Conservation (phyloP, 2,113 vertebrate genomes). For the Daboia siamensis region DNA sequence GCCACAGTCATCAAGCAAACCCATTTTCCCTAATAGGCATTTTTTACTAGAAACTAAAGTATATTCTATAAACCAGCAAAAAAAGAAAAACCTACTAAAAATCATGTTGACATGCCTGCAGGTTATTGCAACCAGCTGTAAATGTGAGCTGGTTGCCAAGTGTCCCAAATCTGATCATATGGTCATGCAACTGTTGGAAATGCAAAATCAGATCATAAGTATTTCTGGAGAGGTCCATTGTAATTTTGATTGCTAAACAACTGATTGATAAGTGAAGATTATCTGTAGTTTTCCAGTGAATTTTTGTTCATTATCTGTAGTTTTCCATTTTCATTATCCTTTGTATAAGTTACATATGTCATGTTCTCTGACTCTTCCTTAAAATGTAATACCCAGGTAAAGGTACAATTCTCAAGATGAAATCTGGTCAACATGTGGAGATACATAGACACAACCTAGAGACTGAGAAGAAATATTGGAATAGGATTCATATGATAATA, state of each 20-base stretch:
- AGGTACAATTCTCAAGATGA: not conserved
- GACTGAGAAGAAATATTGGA: not conserved
- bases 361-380: not conserved
- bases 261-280: not conserved
- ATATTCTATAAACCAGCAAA: too few species aligned
- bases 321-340: not conserved
- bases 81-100: not conserved
- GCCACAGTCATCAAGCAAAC: not conserved
- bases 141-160: not conserved
- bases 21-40: not conserved
- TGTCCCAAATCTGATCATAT: too few species aligned
- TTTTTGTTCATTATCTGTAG: not conserved
- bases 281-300: not conserved
- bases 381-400: not conserved
- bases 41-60: not conserved
- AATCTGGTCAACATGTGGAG: not conserved
- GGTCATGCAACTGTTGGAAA: too few species aligned
- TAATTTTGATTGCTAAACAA: not conserved
- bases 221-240: not conserved
- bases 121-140: not conserved
- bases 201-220: not conserved
- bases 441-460: not conserved
- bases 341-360: not conserved
- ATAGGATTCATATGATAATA: too few species aligned
- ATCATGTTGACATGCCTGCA: not conserved